These are phyloP conservation scores for Epinephelus coioides DNA, from an alignment of 2,797 vertebrate species.

Conservation along the genomic window DNA sequence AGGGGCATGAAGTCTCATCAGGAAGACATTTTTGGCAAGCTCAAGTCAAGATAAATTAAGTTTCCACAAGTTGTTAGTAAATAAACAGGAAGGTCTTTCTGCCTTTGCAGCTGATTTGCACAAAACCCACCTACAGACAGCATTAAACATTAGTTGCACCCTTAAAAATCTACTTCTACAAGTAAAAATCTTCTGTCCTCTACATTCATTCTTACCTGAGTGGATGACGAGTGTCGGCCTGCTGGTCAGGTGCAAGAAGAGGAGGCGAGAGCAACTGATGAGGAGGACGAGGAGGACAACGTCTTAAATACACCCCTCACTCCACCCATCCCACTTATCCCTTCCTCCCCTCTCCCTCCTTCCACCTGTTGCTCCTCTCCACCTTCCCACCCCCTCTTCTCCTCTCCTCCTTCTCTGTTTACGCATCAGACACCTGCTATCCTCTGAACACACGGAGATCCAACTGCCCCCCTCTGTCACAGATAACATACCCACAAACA, in stretches of 20 bases:
- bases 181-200: background rate
- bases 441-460: constrained; percentile 16
- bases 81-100: constrained; percentile 12
- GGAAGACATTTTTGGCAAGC: background rate
- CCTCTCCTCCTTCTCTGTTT: constrained; percentile 71
- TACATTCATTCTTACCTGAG: constrained; percentile 79
- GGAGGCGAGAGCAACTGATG: constrained; percentile 61
- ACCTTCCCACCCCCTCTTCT: constrained; percentile 22
- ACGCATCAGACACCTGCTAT: constrained; percentile 71
- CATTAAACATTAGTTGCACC: background rate
- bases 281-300: constrained; percentile 50
- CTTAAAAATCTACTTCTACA: background rate
- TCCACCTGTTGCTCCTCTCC: constrained; percentile 65
- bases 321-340: constrained; percentile 72
- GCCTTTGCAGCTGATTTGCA: constrained; percentile 4
- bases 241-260: constrained; percentile 57
- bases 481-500: constrained; percentile 32
- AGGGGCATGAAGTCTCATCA: background rate
- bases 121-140: constrained; percentile 6
- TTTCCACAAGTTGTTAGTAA: background rate
- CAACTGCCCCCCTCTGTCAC: constrained; percentile 21
- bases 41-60: background rate
- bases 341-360: constrained; percentile 49
- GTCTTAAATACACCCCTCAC: constrained; percentile 85
- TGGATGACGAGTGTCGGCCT: constrained; percentile 57